A percentile compares a stretch with the other conserved stretches of the same genome.
phyloP scores from a whole-genome alignment of 1,140 invertebrate species.

The Bombus haemorrhoidalis region DNA sequence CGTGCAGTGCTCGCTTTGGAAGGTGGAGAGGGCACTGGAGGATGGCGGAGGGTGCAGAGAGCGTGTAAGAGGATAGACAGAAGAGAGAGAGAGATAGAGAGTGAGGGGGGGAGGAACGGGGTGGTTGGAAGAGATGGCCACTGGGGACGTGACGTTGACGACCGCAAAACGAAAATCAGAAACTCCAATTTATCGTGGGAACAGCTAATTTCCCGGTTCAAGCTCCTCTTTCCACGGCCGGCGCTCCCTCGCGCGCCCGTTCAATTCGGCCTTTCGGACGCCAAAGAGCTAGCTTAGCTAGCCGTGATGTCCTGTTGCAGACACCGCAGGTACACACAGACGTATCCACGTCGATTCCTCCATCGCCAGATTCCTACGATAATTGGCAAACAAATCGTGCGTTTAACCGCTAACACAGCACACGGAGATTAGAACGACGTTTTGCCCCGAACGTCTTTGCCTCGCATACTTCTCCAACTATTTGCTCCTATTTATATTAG shows the following conservation, averaged over 20 bases:
- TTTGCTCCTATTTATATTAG: too few relatives aligned
- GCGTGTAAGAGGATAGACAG: not conserved
- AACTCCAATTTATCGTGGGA: constrained; percentile 72
- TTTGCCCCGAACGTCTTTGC: too few relatives aligned
- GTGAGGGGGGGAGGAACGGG: too few relatives aligned
- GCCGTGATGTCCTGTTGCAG: constrained; percentile 22
- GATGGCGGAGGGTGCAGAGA: not conserved
- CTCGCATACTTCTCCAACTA: too few relatives aligned
- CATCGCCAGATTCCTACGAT: constrained; percentile 44
- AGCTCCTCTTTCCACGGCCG: constrained; percentile 1
- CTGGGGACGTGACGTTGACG: constrained; percentile 70
- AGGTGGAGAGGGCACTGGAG: constrained; percentile 8
- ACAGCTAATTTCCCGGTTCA: constrained; percentile 69
- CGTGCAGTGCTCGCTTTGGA: too few relatives aligned
- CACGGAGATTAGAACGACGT: constrained; percentile 48
- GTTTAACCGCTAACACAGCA: constrained; percentile 51
- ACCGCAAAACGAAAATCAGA: constrained; percentile 72
- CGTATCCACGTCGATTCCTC: constrained; percentile 48
- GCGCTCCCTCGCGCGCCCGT: not conserved
- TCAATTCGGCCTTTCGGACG: constrained; percentile 4
- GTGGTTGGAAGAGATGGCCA: constrained; percentile 42
- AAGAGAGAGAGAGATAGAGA: too few relatives aligned
- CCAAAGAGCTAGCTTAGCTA: not conserved
- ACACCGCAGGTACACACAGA: constrained; percentile 10
- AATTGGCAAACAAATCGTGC: constrained; percentile 58